Base-by-base conservation (phyloP, 2,113 vertebrate species). In the Cinclus mexicanus region DNA sequence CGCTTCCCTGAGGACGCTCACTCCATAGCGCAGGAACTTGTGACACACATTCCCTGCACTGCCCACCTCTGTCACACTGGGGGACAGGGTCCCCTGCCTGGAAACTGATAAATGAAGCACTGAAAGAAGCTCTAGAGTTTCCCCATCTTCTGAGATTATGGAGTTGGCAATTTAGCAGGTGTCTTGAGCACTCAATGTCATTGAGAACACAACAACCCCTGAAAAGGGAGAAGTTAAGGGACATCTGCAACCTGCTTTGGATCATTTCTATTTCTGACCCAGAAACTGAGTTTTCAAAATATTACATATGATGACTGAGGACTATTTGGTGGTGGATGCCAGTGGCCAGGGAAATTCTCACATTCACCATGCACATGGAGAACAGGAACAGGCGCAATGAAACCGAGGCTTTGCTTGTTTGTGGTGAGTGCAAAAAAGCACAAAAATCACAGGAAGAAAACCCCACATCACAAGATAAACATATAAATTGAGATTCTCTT, bases 351-450 rank as follows among this genome's bases (percentile, higher is more conserved):
- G 28, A 31, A 74, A 33, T 24, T 10, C 17, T 56, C 6, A 18
- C 0, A 1, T 18, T 74, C 28, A 37, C 59, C 31, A 4, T 1
- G 25, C 46, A 87, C 25, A 31, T 0, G 4, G 55, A 47, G 20
- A 35, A 26, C 21, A 42, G 10, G 2, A 44, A 14, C n/a, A 21
- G 35, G 15, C 18, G 5, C 42, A 37, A 5, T 1, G 2, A 81
- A 70, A 67, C 20, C 14, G 6, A 12, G 17, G 4, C 16, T 37
- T 44, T 61, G 21, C 46, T 84, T 60, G 42, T 33, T 64, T 39
- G 44, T 12, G 14, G 25, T 12, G 29, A 25, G 8, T 47, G 29
- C 21, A 41, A 41, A 52, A 37, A 70, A 53, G 37, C 53, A 37
- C 9, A 83, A 49, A 41, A 46, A 35, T 3, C 25, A 63, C 20